Percentiles rank a stretch among this genome's conserved stretches.
phyloP scores from a whole-genome alignment of 2,113 vertebrate species.

The Sylvilagus bachmani region DNA sequence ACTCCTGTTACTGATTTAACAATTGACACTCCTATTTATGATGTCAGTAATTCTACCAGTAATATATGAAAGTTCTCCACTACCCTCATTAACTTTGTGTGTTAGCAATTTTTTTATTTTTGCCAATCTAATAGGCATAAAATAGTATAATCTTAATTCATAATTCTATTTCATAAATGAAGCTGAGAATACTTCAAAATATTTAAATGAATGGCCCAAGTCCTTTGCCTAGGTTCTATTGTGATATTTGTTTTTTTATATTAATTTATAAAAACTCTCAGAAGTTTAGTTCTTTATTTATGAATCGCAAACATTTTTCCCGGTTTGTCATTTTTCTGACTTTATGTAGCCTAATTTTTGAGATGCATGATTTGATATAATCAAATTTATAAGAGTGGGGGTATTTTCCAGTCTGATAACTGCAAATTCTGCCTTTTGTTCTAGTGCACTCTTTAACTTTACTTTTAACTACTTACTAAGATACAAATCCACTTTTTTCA shows the following conservation, averaged over 20 bases:
- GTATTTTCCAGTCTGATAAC: neutral
- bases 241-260: neutral
- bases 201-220: neutral
- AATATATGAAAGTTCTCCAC: neutral
- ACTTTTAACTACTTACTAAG: neutral
- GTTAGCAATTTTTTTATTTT: neutral
- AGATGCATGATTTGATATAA: neutral
- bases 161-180: constrained; percentile 17
- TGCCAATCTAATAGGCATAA: constrained; percentile 35
- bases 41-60: neutral
- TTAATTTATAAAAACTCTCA: neutral
- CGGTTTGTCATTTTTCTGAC: constrained; percentile 16
- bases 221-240: neutral
- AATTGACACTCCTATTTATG: no score
- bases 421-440: neutral
- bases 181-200: neutral
- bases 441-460: neutral
- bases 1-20: no score
- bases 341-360: neutral
- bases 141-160: constrained; percentile 4
- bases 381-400: neutral
- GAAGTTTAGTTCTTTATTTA: neutral
- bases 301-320: neutral
- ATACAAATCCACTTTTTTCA: neutral
- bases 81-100: neutral